phyloP scores from a whole-genome alignment of 1,140 invertebrate genomes.

The Rhynchophorus ferrugineus region DNA sequence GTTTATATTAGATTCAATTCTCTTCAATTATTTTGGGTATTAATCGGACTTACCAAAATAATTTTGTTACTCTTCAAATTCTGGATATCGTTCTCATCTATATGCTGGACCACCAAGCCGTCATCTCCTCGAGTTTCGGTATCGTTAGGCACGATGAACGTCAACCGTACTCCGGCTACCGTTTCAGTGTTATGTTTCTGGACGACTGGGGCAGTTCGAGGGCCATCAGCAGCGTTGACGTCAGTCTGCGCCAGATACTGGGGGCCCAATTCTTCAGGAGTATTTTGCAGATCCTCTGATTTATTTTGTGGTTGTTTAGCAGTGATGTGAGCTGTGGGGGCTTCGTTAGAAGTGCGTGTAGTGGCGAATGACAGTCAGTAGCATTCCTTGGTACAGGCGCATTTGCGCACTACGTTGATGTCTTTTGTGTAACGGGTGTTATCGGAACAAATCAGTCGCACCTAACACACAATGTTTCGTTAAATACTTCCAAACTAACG shows the following conservation, averaged over 20 bases:
- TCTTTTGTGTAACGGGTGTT: slow-evolving; percentile 91
- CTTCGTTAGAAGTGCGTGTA: slow-evolving; percentile 40
- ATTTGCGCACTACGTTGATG: slow-evolving; percentile 93
- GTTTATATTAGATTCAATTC: too few species aligned
- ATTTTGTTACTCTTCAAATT: slow-evolving; percentile 20
- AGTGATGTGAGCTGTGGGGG: slow-evolving; percentile 1
- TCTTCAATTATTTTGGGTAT: too few species aligned
- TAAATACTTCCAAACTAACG: slow-evolving; percentile 1
- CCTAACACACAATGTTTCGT: slow-evolving; percentile 42
- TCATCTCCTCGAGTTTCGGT: slow-evolving; percentile 20
- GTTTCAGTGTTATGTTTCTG: slow-evolving; percentile 18
- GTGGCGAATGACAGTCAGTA: slow-evolving; percentile 49
- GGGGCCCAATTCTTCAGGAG: slow-evolving; percentile 4
- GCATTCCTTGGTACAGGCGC: slow-evolving; percentile 78
- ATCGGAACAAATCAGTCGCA: slow-evolving; percentile 84
- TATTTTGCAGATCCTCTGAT: too few species aligned
- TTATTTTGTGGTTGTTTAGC: slow-evolving; percentile 7
- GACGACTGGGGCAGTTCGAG: slow-evolving; percentile 19
- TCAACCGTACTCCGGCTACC: slow-evolving; percentile 26
- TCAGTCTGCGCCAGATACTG: slow-evolving; percentile 9
- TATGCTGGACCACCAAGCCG: slow-evolving; percentile 16
- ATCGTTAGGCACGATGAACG: slow-evolving; percentile 35
- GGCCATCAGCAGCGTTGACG: slow-evolving; percentile 10
- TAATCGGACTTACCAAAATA: slow-evolving; percentile 13
- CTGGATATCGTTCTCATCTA: slow-evolving; percentile 31